Evolutionary conservation across 2,888 invertebrate species (phyloP), one percentile per base, ranked within the genome.

Genomic region (Pseudoips prasinana): DNA sequence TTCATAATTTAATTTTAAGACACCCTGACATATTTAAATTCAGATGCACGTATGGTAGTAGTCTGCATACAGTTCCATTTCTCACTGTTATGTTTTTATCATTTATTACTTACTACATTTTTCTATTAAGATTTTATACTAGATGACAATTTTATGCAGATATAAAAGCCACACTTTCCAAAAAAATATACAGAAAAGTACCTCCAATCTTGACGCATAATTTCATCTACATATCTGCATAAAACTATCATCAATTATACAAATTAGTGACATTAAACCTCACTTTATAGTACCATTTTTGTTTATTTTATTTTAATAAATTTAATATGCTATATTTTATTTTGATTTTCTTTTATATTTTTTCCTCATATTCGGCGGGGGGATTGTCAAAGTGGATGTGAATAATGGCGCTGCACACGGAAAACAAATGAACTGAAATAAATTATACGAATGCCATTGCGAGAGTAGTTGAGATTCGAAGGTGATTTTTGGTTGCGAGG

Each of bases 361-460:
- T 58, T 64, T 70, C 67, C 71, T 68, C 62, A 60, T 52, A 53
- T 69, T 64, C 43, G 76, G 77, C 78, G 71, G 78, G 83, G 79
- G 81, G 83, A 77, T 83, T 83, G 80, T 83, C 82, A 77, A 79
- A 81, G 80, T 80, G 84, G 75, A 79, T 77, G 84, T 79, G 80
- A 62, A 45, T n/a, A 47, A 72, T 62, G 85, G 86, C 86, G 87
- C 87, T 88, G 87, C 87, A 87, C 87, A 79, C 58, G 59, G 7
- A 65, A 47, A 32, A 53, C 39, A 43, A 54, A 75, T 64, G 78
- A 79, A 84, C 79, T 77, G 61, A 70, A 67, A 70, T 59, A 63
- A 69, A 64, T 66, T 67, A 65, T 66, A 63, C 53, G 36, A 64
- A 71, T 70, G 72, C 72, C 73, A 68, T 73, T 75, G 73, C 63